A percentile compares a stretch with the other conserved stretches of the same genome.
phyloP scores from a whole-genome alignment of 2,797 vertebrate genomes.

The Lateolabrax maculatus region DNA sequence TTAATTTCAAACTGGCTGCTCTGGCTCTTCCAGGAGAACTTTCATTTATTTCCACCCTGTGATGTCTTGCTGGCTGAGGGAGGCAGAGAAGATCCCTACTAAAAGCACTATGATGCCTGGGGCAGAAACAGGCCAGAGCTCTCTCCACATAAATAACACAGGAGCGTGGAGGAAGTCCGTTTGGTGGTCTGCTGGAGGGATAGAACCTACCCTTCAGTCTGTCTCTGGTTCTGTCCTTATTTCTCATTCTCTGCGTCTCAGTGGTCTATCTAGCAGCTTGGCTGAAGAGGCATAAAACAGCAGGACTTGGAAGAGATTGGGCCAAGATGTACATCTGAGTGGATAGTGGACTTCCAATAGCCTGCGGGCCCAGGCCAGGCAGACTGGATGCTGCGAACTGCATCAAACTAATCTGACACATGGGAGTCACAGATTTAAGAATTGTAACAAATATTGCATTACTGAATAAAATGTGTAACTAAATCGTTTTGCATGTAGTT shows the following conservation, averaged over 20 bases:
- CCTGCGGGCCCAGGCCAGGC: constrained; percentile 60
- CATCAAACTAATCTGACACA: constrained; percentile 74
- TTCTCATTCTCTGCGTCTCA: constrained; percentile 68
- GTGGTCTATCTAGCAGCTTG: constrained; percentile 70
- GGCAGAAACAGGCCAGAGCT: constrained; percentile 77
- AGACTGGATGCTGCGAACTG: constrained; percentile 57
- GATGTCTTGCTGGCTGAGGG: constrained; percentile 76
- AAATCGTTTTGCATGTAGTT: constrained; percentile 25
- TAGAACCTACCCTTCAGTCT: constrained; percentile 70
- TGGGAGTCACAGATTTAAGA: constrained; percentile 63
- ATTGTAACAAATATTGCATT: constrained; percentile 46
- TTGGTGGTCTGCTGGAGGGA: constrained; percentile 82
- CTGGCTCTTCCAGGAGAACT: constrained; percentile 67
- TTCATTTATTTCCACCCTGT: constrained; percentile 79
- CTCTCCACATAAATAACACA: constrained; percentile 82
- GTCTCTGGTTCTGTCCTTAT: constrained; percentile 63
- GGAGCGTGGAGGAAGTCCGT: constrained; percentile 77
- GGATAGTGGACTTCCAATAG: constrained; percentile 73
- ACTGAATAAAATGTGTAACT: constrained; percentile 47
- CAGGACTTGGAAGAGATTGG: constrained; percentile 71
- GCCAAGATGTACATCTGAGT: constrained; percentile 78
- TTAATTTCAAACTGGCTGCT: constrained; percentile 69
- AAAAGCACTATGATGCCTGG: constrained; percentile 74
- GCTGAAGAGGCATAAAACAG: constrained; percentile 77
- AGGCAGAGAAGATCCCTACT: constrained; percentile 74